Percentiles rank a stretch among this genome's conserved stretches.
Evolutionary conservation across 2,888 invertebrate species (phyloP).

Genomic region (Chrysolina haemoptera): DNA sequence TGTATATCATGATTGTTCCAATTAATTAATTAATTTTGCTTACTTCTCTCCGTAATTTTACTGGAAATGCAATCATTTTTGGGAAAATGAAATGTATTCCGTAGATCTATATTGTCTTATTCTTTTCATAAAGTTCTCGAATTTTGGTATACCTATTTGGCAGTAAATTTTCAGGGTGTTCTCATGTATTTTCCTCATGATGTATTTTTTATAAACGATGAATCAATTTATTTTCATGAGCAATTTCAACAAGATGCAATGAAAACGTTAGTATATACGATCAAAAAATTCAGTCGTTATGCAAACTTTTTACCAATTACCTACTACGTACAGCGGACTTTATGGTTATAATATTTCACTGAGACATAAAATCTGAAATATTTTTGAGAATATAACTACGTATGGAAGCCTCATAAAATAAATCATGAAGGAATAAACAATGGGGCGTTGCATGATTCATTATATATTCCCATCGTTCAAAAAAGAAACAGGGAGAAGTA

Average conservation of each 20-base stretch:
- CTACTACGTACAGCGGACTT: conserved; percentile 43
- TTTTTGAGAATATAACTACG: conserved; percentile 48
- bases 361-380: conserved; percentile 48
- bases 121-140: too few relatives aligned
- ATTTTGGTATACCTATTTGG: too few relatives aligned
- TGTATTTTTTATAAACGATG: too few relatives aligned
- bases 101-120: too few relatives aligned
- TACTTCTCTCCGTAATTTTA: too few relatives aligned
- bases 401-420: conserved; percentile 57
- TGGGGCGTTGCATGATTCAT: conserved; percentile 61
- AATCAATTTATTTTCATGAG: neutral
- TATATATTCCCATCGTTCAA: conserved; percentile 53
- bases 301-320: conserved; percentile 20
- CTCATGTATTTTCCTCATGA: too few relatives aligned
- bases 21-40: too few relatives aligned
- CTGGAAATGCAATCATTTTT: too few relatives aligned
- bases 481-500: neutral
- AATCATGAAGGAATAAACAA: conserved; percentile 60
- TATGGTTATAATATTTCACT: conserved; percentile 52
- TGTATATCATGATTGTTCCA: too few relatives aligned
- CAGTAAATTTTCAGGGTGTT: too few relatives aligned
- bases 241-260: conserved; percentile 12
- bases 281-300: conserved; percentile 7
- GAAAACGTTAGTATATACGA: neutral
- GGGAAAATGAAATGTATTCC: too few relatives aligned